Evolutionary conservation across 1,140 invertebrate species (phyloP).

Genomic region (Ceratosolen solmsi): DNA sequence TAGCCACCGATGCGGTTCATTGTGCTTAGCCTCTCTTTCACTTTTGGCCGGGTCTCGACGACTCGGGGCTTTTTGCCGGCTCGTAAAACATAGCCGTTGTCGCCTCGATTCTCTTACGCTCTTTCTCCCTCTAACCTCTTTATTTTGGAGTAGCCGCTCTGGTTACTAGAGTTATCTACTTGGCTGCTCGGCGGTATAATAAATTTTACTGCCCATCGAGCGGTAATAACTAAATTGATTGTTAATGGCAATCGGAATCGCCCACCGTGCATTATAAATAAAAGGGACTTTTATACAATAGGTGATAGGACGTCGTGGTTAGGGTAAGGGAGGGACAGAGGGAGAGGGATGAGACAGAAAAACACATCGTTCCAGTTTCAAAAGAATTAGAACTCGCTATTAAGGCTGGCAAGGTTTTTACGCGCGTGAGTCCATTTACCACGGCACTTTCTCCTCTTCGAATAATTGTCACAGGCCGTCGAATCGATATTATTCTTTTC

Average conservation of each 20-base stretch:
- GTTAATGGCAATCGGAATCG: neutral
- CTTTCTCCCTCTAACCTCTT: neutral
- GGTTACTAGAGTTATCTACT: slow-evolving; percentile 13
- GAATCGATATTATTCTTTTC: neutral
- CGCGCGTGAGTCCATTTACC: neutral
- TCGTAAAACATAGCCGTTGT: slow-evolving; percentile 25
- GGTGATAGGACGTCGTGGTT: no score
- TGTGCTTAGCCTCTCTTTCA: slow-evolving; percentile 29
- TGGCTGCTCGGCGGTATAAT: neutral
- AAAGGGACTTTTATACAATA: neutral
- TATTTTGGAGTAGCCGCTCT: neutral
- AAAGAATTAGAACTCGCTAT: neutral
- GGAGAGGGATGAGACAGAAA: neutral
- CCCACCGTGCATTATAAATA: neutral
- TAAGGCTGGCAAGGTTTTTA: neutral
- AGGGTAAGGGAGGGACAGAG: neutral
- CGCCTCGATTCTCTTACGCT: neutral
- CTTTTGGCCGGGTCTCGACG: slow-evolving; percentile 4
- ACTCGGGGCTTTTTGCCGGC: slow-evolving; percentile 23
- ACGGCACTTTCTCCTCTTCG: neutral
- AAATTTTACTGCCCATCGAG: slow-evolving; percentile 1
- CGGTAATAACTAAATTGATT: slow-evolving; percentile 29
- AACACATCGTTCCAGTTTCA: neutral
- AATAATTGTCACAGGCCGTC: neutral
- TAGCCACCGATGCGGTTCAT: slow-evolving; percentile 27